Percentiles rank a stretch among this genome's conserved stretches.
Conservation (phyloP, 2,888 invertebrate genomes). For the Drosophila paramelanica region DNA sequence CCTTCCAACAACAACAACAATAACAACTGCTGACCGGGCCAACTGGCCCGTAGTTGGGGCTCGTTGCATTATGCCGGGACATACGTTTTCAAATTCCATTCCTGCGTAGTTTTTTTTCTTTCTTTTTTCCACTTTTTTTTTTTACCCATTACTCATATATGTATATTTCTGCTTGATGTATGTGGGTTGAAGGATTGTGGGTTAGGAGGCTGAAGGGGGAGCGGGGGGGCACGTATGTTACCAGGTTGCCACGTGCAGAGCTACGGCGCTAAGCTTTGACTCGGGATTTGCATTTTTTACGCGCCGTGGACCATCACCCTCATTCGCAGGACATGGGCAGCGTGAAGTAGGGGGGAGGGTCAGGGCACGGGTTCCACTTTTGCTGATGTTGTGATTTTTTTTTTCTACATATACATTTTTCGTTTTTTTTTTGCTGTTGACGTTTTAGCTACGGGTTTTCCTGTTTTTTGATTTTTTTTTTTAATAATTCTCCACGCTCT, state of each 20-base stretch:
- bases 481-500: constrained; percentile 49
- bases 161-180: constrained; percentile 24
- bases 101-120: constrained; percentile 59
- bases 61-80: constrained; percentile 79
- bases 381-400: constrained; percentile 79
- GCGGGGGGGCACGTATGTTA: constrained; percentile 54
- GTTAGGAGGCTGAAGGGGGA: not conserved
- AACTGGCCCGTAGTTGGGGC: constrained; percentile 45
- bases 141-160: constrained; percentile 66
- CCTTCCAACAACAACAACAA: constrained; percentile 10
- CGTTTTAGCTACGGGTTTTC: constrained; percentile 76
- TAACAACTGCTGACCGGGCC: constrained; percentile 46
- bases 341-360: constrained; percentile 8
- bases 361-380: constrained; percentile 58
- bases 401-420: constrained; percentile 5
- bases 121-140: constrained; percentile 12
- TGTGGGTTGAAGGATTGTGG: not conserved
- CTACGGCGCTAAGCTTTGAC: constrained; percentile 81
- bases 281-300: constrained; percentile 83
- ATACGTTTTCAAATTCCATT: constrained; percentile 80
- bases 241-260: constrained; percentile 76
- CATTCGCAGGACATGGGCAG: not conserved
- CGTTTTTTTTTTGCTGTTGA: constrained; percentile 60
- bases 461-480: constrained; percentile 31
- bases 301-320: constrained; percentile 54